phyloP scores from a whole-genome alignment of 2,797 vertebrate species.

The Pangasius macronema region DNA sequence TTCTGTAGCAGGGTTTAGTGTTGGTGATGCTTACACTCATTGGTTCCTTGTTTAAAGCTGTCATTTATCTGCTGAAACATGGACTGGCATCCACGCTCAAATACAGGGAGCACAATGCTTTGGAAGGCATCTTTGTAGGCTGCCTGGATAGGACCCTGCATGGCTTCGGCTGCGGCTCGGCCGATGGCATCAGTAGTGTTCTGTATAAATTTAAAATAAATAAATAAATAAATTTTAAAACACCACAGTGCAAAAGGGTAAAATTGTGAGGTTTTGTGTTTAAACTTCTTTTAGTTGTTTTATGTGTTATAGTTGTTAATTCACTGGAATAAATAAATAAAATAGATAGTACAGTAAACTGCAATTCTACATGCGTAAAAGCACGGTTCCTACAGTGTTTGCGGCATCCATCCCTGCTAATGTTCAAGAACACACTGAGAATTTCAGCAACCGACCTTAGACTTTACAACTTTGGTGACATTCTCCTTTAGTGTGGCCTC shows the following conservation, averaged over 20 bases:
- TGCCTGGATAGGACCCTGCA: slow-evolving; percentile 92
- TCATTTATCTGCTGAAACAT: slow-evolving; percentile 99
- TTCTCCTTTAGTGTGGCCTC: slow-evolving; percentile 92
- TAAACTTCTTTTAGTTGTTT: background rate
- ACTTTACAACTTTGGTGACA: slow-evolving; percentile 91
- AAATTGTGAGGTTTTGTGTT: background rate
- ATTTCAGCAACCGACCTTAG: slow-evolving; percentile 80
- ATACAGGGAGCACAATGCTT: slow-evolving; percentile 89
- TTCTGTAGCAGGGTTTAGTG: background rate
- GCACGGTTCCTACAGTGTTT: background rate
- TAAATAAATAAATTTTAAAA: background rate
- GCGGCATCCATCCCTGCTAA: background rate
- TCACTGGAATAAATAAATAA: background rate
- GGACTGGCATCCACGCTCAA: slow-evolving; percentile 95
- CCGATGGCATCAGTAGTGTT: slow-evolving; percentile 91
- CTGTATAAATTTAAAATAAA: slow-evolving; percentile 64
- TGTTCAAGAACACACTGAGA: background rate
- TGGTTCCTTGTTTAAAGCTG: slow-evolving; percentile 96
- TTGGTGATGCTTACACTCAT: slow-evolving; percentile 85
- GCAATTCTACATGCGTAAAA: background rate
- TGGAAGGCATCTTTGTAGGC: slow-evolving; percentile 95
- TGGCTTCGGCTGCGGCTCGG: slow-evolving; percentile 87
- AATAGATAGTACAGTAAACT: background rate
- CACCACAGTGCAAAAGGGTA: background rate
- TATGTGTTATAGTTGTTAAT: background rate